Evolutionary conservation across 2,113 vertebrate genomes (phyloP).

Genomic region (Vulpes ferrilata): DNA sequence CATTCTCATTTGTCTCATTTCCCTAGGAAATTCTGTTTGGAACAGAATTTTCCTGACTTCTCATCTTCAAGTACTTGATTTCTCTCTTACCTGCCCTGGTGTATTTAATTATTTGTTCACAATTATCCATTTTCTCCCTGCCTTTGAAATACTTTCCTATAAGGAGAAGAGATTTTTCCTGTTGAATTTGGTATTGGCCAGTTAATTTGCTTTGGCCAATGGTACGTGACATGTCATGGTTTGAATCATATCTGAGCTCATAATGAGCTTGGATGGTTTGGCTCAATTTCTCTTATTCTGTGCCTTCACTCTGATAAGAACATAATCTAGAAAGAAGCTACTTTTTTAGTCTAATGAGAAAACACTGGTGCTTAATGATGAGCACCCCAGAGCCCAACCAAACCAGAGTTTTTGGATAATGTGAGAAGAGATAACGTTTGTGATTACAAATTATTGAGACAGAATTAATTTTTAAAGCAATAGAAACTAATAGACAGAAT

Average conservation of each 20-base stretch:
- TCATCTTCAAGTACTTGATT: not conserved
- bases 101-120: not conserved
- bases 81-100: not conserved
- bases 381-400: not conserved
- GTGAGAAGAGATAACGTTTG: not conserved
- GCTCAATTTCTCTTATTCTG: not conserved
- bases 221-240: not conserved
- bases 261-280: not conserved
- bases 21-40: not conserved
- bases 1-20: not conserved
- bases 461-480: not conserved
- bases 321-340: not conserved
- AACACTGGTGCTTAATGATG: not conserved
- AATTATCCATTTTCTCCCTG: not conserved
- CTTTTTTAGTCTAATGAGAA: not conserved
- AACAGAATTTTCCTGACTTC: not conserved
- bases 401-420: not conserved
- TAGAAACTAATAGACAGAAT: not conserved
- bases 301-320: not conserved
- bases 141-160: not conserved
- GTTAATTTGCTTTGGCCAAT: not conserved
- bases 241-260: not conserved
- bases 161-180: not conserved
- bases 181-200: not conserved
- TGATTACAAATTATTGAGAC: not conserved